Evolutionary conservation across 2,888 invertebrate genomes (phyloP).

Genomic region (Augochlorella aurata): DNA sequence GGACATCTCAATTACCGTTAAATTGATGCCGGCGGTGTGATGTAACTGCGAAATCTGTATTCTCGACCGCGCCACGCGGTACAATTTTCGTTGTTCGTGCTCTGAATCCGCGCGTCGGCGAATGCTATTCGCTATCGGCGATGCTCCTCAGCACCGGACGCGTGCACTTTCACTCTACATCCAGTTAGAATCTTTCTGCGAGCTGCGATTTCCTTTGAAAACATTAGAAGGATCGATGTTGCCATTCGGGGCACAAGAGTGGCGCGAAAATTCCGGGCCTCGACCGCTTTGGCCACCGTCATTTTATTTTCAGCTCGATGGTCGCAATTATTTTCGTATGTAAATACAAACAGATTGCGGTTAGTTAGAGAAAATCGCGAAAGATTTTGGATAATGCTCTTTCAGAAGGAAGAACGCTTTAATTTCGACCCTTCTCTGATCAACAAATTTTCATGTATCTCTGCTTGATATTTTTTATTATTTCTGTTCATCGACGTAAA

Average conservation of each 20-base stretch:
- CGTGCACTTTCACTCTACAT: slow-evolving; percentile 45
- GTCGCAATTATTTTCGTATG: too few species aligned
- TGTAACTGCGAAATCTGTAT: slow-evolving; percentile 43
- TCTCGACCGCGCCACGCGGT: slow-evolving; percentile 18
- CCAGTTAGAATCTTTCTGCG: slow-evolving; percentile 22
- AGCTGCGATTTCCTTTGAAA: background rate
- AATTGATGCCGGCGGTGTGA: slow-evolving; percentile 10
- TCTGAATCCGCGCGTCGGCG: slow-evolving; percentile 26
- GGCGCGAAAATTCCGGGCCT: background rate
- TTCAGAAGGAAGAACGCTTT: too few species aligned
- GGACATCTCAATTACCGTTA: slow-evolving; percentile 25
- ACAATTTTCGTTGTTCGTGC: slow-evolving; percentile 43
- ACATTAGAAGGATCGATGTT: background rate
- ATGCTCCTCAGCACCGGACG: slow-evolving; percentile 11
- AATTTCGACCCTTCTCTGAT: too few species aligned
- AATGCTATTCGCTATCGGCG: slow-evolving; percentile 10
- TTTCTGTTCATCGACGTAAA: too few species aligned
- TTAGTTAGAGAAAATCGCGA: too few species aligned
- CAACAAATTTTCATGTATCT: too few species aligned
- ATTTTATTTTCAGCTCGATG: background rate
- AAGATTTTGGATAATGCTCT: too few species aligned
- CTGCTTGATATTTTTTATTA: too few species aligned
- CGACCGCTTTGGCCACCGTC: background rate
- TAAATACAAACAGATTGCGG: too few species aligned
- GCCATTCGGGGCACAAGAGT: background rate